These are phyloP conservation scores for Typhlomys cinereus DNA, from an alignment of 2,113 vertebrate genomes.

Conservation along the genomic window DNA sequence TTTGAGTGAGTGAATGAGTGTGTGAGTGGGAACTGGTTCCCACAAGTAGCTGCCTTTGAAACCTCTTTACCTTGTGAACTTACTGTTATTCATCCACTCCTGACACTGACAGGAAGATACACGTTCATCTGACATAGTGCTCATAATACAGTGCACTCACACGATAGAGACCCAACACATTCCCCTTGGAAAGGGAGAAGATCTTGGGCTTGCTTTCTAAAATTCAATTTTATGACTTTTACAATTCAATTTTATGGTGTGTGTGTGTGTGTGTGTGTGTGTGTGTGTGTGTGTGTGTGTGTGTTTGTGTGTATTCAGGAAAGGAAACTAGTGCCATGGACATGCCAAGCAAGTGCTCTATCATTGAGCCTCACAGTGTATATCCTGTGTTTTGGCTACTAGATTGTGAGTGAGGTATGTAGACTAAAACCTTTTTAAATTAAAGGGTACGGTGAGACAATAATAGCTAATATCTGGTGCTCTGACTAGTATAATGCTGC, in stretches of 20 bases:
- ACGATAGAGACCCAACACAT: not conserved
- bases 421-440: conserved; percentile 83
- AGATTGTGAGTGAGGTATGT: conserved; percentile 86
- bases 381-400: conserved; percentile 81
- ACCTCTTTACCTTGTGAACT: not conserved
- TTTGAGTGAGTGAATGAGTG: too few species aligned
- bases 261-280: too few species aligned
- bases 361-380: conserved; percentile 47
- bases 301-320: not conserved
- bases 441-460: conserved; percentile 84
- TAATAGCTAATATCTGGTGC: conserved; percentile 83
- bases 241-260: too few species aligned
- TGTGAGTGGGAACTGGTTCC: too few species aligned
- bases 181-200: conserved; percentile 72
- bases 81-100: not conserved
- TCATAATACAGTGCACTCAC: not conserved
- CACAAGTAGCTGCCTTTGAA: not conserved
- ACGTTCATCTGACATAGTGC: too few species aligned
- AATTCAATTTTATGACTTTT: not conserved
- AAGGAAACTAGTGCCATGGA: too few species aligned
- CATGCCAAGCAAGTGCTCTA: not conserved
- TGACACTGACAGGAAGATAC: not conserved
- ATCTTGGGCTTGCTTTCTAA: conserved; percentile 73
- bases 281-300: not conserved
- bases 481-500: conserved; percentile 84